These are phyloP conservation scores for Megathymus violae DNA, from an alignment of 1,140 invertebrate species.

Conservation along the genomic window DNA sequence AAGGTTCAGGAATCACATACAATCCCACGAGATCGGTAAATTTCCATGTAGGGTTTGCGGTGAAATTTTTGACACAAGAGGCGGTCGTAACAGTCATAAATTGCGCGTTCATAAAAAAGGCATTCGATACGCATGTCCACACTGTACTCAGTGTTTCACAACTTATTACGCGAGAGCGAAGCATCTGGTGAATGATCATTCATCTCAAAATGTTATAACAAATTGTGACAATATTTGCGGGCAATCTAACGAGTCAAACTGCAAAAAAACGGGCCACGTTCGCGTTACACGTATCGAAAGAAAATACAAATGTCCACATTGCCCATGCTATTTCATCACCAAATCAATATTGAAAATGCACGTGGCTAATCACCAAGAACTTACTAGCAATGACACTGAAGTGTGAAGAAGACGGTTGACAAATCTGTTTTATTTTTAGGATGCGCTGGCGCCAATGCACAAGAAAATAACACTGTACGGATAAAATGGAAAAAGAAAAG, in stretches of 20 bases:
- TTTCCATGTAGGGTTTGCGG: conserved; percentile 92
- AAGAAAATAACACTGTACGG: conserved; percentile 34
- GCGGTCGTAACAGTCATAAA: conserved; percentile 62
- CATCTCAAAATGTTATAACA: background rate
- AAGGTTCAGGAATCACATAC: conserved; percentile 83
- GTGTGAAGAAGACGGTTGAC: conserved; percentile 10
- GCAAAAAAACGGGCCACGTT: conserved; percentile 58
- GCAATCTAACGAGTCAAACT: conserved; percentile 59
- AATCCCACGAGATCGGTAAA: conserved; percentile 81
- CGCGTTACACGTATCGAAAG: conserved; percentile 50
- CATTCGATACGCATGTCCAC: conserved; percentile 70
- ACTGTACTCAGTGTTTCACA: conserved; percentile 68
- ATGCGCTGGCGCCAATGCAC: conserved; percentile 32
- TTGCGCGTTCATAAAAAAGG: conserved; percentile 63
- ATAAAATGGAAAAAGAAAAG: conserved; percentile 57
- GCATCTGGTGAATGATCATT: conserved; percentile 64
- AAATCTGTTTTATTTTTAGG: conserved; percentile 61
- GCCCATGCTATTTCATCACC: conserved; percentile 46
- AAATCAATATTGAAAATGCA: conserved; percentile 58
- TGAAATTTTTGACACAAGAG: conserved; percentile 85
- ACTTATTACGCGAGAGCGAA: conserved; percentile 64
- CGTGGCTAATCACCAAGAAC: conserved; percentile 45
- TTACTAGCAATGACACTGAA: background rate
- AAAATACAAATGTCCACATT: conserved; percentile 53
- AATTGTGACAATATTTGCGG: conserved; percentile 56